A percentile compares a stretch with the other conserved stretches of the same genome.
Conservation (phyloP, 2,888 invertebrate genomes). For the Coenonympha glycerion region DNA sequence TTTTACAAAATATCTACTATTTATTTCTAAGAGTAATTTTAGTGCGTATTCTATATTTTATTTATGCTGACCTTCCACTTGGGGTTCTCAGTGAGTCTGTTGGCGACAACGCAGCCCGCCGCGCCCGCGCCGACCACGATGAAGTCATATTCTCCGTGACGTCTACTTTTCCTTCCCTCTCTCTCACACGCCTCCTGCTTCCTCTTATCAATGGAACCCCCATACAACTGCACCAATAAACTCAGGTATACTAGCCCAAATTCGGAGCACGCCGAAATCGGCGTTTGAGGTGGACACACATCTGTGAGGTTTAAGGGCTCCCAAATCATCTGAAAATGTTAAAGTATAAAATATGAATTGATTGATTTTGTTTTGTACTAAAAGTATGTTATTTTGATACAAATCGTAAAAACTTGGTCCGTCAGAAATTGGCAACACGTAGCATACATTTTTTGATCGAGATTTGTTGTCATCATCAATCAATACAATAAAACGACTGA, state of each 20-base stretch:
- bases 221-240: constrained; percentile 43
- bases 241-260: constrained; percentile 47
- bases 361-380: no score
- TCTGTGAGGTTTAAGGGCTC: constrained; percentile 32
- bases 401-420: no score
- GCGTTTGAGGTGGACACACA: constrained; percentile 36
- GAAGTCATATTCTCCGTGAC: constrained; percentile 43
- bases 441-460: no score
- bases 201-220: constrained; percentile 39
- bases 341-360: no score
- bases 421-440: no score
- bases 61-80: constrained; percentile 43
- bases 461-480: no score
- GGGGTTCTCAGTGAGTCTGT: constrained; percentile 41
- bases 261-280: constrained; percentile 42
- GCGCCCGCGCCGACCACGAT: constrained; percentile 56
- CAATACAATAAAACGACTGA: no score
- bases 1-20: no score
- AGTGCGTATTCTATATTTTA: not conserved
- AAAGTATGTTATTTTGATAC: no score
- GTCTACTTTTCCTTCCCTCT: not conserved
- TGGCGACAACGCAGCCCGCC: constrained; percentile 54
- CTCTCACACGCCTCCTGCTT: constrained; percentile 16
- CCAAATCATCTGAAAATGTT: constrained; percentile 32
- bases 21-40: no score